Evolutionary conservation across 2,113 vertebrate species (phyloP).

Genomic region (Rhea pennata): DNA sequence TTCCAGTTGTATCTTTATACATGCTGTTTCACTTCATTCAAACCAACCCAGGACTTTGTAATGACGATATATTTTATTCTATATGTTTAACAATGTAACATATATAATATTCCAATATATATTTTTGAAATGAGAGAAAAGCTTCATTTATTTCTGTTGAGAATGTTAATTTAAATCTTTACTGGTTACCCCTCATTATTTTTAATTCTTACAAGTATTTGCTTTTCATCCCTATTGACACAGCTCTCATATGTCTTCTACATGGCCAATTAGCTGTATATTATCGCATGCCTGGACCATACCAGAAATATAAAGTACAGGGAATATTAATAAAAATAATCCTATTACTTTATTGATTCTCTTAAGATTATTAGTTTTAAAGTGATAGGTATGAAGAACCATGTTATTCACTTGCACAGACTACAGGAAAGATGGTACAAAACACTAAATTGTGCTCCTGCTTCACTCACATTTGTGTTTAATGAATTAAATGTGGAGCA

Average conservation of each 20-base stretch:
- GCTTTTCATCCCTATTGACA: not conserved
- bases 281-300: not conserved
- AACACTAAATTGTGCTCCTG: not conserved
- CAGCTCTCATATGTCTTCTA: not conserved
- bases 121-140: not conserved
- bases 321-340: not conserved
- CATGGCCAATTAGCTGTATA: not conserved
- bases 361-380: conserved; percentile 19
- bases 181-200: not conserved
- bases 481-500: not conserved
- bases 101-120: not conserved
- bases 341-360: not conserved
- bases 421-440: not conserved
- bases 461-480: not conserved
- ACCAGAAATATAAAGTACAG: not conserved
- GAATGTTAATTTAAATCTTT: not conserved
- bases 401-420: not conserved
- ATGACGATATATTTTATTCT: not conserved
- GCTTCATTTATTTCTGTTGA: not conserved
- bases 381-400: not conserved
- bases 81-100: not conserved
- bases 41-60: not conserved
- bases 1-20: not conserved
- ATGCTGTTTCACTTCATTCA: not conserved
- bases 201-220: not conserved